Conservation (phyloP, 2,113 vertebrate genomes). For the Beaufortia kweichowensis region DNA sequence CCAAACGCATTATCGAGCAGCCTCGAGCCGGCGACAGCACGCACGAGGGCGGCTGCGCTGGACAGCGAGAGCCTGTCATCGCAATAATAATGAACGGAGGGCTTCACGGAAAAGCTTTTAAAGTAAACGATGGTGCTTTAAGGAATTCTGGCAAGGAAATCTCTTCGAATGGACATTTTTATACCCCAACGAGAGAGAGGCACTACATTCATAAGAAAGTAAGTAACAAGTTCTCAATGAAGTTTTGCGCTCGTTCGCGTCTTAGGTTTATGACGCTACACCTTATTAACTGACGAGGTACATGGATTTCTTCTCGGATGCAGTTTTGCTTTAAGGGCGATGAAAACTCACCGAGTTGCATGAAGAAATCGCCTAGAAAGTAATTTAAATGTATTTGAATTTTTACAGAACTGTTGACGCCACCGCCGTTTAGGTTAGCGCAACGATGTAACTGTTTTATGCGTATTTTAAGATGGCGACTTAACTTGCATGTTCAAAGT, state of each 20-base stretch:
- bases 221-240: constrained; percentile 51
- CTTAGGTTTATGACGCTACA: not conserved
- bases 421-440: not conserved
- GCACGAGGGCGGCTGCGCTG: constrained; percentile 61
- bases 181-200: constrained; percentile 58
- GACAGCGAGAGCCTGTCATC: constrained; percentile 57
- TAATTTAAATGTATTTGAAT: not conserved
- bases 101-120: constrained; percentile 52
- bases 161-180: constrained; percentile 59
- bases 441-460: not conserved
- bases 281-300: not conserved
- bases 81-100: constrained; percentile 55
- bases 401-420: not conserved
- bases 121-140: constrained; percentile 59
- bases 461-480: constrained; percentile 72
- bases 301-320: not conserved
- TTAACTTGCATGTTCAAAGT: constrained; percentile 72
- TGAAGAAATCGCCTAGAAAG: not conserved
- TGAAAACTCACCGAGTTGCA: not conserved
- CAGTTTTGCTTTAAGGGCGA: not conserved
- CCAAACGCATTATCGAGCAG: constrained; percentile 72
- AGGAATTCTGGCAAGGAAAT: constrained; percentile 58
- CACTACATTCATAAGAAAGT: constrained; percentile 71
- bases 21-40: constrained; percentile 59
- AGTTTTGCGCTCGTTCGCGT: not conserved